These are phyloP conservation scores for Pantherophis guttatus DNA, from an alignment of 2,113 vertebrate species.

Conservation along the genomic window DNA sequence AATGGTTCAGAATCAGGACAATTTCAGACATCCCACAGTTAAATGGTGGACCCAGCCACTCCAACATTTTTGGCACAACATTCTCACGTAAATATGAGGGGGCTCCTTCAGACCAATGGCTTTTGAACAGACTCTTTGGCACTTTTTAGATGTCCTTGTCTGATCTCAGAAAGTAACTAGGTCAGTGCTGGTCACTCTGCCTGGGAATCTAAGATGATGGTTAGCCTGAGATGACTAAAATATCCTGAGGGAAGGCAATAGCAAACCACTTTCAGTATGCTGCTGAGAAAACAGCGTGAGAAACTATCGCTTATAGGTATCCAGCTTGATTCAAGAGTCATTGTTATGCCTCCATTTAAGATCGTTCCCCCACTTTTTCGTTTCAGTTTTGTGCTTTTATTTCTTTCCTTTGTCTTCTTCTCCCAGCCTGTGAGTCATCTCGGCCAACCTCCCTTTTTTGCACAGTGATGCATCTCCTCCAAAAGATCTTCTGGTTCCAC, in stretches of 20 bases:
- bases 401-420: not conserved
- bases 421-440: not conserved
- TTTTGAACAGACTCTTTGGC: not conserved
- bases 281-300: not conserved
- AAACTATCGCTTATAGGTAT: not conserved
- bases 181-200: not conserved
- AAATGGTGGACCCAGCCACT: not conserved
- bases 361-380: rapidly evolving
- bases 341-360: not conserved
- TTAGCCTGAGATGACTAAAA: not conserved
- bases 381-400: not conserved
- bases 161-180: not conserved
- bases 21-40: not conserved
- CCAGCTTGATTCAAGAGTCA: not conserved
- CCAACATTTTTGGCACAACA: not conserved
- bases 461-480: not conserved
- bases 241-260: not conserved
- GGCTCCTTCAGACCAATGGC: not conserved
- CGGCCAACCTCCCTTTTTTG: not conserved
- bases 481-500: not conserved
- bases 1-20: not conserved
- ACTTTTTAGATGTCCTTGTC: not conserved
- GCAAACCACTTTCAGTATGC: not conserved
- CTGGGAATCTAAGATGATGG: not conserved
- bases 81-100: not conserved